These are phyloP conservation scores for Adrianichthys oophorus DNA, from an alignment of 2,797 vertebrate genomes.

Conservation along the genomic window DNA sequence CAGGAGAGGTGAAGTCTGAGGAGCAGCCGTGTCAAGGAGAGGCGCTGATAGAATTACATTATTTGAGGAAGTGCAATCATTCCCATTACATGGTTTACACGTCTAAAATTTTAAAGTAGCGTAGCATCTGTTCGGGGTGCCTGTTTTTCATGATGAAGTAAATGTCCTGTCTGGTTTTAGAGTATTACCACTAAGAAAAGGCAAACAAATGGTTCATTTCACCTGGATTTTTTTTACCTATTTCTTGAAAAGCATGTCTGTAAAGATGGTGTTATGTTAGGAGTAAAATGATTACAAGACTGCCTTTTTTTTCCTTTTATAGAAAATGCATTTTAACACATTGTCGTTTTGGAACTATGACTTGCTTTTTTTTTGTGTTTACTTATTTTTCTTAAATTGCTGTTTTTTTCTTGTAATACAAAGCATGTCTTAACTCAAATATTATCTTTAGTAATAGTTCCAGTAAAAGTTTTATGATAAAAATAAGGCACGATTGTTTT, in stretches of 20 bases:
- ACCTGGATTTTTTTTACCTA: slow-evolving; percentile 16
- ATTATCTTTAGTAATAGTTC: too few relatives aligned
- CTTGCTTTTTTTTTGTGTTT: slow-evolving; percentile 12
- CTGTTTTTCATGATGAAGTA: slow-evolving; percentile 11
- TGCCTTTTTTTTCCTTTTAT: slow-evolving; percentile 39
- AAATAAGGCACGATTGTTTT: too few relatives aligned
- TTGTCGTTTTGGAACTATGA: too few relatives aligned
- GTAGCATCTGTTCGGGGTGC: slow-evolving; percentile 14
- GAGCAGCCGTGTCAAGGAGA: slow-evolving; percentile 34
- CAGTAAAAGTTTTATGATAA: too few relatives aligned
- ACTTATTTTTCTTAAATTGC: slow-evolving; percentile 15
- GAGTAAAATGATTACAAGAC: slow-evolving; percentile 34
- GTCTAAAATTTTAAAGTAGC: slow-evolving; percentile 29
- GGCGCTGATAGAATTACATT: slow-evolving; percentile 34
- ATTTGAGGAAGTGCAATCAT: slow-evolving; percentile 28
- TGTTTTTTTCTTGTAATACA: slow-evolving; percentile 38
- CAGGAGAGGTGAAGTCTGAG: slow-evolving; percentile 46
- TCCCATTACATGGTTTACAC: slow-evolving; percentile 29
- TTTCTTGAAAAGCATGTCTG: slow-evolving; percentile 31
- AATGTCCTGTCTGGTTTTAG: slow-evolving; percentile 29
- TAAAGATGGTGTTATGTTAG: slow-evolving; percentile 28
- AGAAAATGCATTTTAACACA: slow-evolving; percentile 20
- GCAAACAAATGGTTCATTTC: slow-evolving; percentile 12
- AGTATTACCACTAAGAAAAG: slow-evolving; percentile 17
- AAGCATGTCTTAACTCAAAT: too few relatives aligned